phyloP scores from a whole-genome alignment of 2,797 vertebrate genomes.

The Ataeniobius toweri region DNA sequence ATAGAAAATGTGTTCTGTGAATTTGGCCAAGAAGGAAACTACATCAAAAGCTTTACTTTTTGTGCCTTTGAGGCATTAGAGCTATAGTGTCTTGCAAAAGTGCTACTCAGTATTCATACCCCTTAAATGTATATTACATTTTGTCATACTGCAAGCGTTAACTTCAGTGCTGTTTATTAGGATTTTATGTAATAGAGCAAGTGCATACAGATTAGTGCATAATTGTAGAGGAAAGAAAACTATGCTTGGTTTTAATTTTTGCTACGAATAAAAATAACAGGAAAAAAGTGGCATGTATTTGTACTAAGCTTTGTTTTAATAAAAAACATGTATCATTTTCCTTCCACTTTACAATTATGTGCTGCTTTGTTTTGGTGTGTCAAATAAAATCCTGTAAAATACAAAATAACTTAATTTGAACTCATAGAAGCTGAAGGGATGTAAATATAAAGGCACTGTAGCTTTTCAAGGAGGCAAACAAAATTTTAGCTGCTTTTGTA shows the following conservation, averaged over 20 bases:
- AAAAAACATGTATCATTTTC: neutral
- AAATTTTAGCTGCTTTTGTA: conserved; percentile 8
- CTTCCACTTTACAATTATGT: neutral
- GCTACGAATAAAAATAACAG: neutral
- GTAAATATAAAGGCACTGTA: neutral
- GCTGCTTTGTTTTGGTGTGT: neutral
- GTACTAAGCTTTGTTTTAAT: neutral
- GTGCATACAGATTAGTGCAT: neutral
- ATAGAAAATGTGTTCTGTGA: neutral
- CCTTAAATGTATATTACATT: neutral
- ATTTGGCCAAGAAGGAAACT: neutral
- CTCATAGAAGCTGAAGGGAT: neutral
- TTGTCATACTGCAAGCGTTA: neutral
- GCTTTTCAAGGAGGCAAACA: neutral
- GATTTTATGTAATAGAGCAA: neutral
- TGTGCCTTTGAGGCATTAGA: conserved; percentile 1
- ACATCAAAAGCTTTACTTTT: neutral
- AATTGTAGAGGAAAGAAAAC: neutral
- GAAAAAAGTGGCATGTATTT: neutral
- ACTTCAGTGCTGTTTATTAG: neutral
- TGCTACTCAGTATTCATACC: neutral
- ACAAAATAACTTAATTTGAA: neutral
- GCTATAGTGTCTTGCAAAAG: neutral
- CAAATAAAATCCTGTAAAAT: no score
- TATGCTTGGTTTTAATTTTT: neutral